These are phyloP conservation scores for Corythornis vintsioides DNA, from an alignment of 2,113 vertebrate genomes.

Conservation along the genomic window DNA sequence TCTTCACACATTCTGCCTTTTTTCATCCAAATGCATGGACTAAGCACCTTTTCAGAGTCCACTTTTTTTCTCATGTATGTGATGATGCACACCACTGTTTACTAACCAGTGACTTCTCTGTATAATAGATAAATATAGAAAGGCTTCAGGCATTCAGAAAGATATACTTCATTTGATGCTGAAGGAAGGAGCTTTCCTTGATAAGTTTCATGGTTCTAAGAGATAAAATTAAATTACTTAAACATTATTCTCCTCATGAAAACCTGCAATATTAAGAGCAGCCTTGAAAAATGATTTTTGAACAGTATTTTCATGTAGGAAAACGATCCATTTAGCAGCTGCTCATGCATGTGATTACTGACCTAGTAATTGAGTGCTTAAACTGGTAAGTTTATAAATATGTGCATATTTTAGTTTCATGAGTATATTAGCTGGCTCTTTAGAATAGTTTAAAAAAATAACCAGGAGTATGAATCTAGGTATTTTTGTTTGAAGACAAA, in stretches of 20 bases:
- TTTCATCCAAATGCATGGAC: not conserved
- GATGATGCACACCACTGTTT: not conserved
- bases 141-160: not conserved
- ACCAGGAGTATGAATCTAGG: not conserved
- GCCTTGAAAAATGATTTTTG: not conserved
- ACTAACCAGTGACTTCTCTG: not conserved
- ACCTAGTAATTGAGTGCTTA: not conserved
- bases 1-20: not conserved
- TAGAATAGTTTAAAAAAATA: not conserved
- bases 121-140: constrained; percentile 37
- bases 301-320: not conserved
- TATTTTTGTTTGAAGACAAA: not conserved
- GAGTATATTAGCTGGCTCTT: not conserved
- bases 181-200: constrained; percentile 18
- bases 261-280: not conserved
- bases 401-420: not conserved
- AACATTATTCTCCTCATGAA: not conserved
- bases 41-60: not conserved
- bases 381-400: not conserved
- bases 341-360: not conserved
- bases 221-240: constrained; percentile 44
- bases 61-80: not conserved
- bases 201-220: not conserved
- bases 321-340: not conserved
- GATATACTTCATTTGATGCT: constrained; percentile 1